Conservation (phyloP, 2,113 vertebrate species). For the Heptranchias perlo region DNA sequence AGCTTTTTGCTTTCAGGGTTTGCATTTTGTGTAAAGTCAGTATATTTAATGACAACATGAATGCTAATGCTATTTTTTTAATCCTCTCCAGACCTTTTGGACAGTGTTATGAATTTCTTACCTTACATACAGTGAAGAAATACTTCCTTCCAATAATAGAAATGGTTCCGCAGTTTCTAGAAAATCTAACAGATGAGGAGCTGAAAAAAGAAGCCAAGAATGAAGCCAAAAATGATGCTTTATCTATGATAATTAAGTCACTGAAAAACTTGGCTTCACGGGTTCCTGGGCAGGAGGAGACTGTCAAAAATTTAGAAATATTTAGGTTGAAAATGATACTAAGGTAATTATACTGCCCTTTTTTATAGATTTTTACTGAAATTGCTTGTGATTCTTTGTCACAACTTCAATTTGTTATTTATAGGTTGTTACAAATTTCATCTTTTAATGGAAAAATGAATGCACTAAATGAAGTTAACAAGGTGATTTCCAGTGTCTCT, state of each 20-base stretch:
- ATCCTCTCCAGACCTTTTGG: slow-evolving; percentile 83
- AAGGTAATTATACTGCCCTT: slow-evolving; percentile 71
- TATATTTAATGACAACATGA: not conserved
- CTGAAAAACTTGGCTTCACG: slow-evolving; percentile 97
- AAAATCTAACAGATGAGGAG: slow-evolving; percentile 98
- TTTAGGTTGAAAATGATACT: slow-evolving; percentile 99
- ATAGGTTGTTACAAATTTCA: slow-evolving; percentile 98
- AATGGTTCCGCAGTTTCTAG: slow-evolving; percentile 99
- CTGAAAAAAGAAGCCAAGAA: slow-evolving; percentile 99
- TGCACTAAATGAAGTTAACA: slow-evolving; percentile 99
- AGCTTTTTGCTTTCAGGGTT: not conserved
- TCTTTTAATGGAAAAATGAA: slow-evolving; percentile 99
- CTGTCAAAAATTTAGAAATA: slow-evolving; percentile 99
- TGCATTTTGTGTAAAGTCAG: not conserved
- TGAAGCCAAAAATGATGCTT: slow-evolving; percentile 99
- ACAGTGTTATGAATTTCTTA: slow-evolving; percentile 98
- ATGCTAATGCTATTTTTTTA: slow-evolving; percentile 1
- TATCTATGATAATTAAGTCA: slow-evolving; percentile 99
- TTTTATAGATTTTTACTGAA: slow-evolving; percentile 27
- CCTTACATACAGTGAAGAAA: slow-evolving; percentile 97
- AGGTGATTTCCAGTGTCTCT: slow-evolving; percentile 98
- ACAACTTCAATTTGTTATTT: slow-evolving; percentile 46
- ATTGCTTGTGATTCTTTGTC: slow-evolving; percentile 16
- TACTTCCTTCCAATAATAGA: slow-evolving; percentile 98
- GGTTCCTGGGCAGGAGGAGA: slow-evolving; percentile 97